These are phyloP conservation scores for Cisticola juncidis DNA, from an alignment of 2,113 vertebrate species.

Conservation along the genomic window DNA sequence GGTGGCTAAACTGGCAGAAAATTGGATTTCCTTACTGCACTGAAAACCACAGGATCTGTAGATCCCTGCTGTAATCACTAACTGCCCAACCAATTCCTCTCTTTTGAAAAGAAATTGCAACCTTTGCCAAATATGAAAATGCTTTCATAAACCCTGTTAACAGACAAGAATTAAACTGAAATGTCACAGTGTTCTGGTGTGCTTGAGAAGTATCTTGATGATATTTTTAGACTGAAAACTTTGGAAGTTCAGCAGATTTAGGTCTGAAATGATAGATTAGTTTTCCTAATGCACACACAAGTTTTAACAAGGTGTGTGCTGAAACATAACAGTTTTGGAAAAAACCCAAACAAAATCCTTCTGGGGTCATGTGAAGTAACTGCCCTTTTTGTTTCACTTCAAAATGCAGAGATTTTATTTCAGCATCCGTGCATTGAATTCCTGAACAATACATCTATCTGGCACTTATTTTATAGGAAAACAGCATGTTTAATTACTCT, in stretches of 20 bases:
- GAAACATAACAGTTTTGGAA: background rate
- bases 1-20: background rate
- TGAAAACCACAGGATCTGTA: background rate
- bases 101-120: background rate
- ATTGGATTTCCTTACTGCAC: background rate
- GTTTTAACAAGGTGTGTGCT: conserved; percentile 22
- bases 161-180: background rate
- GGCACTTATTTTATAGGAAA: conserved; percentile 24
- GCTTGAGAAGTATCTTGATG: background rate
- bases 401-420: conserved; percentile 5
- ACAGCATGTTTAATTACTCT: background rate
- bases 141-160: background rate
- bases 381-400: background rate
- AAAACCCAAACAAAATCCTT: background rate
- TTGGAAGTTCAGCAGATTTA: background rate
- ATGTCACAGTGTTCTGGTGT: background rate
- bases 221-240: background rate
- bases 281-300: background rate
- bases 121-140: background rate
- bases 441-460: conserved; percentile 14
- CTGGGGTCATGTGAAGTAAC: conserved; percentile 20
- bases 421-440: conserved; percentile 8
- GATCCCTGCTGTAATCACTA: background rate
- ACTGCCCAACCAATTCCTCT: background rate
- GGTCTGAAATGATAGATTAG: background rate